Conservation (phyloP, 2,797 vertebrate species). For the Pseudochirops corinnae region DNA sequence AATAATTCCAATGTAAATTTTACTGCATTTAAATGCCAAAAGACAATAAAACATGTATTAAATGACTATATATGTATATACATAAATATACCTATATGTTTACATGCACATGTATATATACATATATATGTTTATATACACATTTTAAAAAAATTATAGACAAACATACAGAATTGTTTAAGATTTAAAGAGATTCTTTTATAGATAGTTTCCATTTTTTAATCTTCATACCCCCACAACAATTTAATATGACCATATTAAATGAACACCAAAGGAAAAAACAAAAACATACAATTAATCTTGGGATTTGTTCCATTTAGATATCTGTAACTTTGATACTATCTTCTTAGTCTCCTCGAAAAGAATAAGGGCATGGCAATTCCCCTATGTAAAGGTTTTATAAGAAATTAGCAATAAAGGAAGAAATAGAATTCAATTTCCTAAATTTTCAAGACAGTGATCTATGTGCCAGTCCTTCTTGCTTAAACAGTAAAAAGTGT, state of each 20-base stretch:
- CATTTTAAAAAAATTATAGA: not conserved
- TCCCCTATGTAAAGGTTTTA: slow-evolving; percentile 47
- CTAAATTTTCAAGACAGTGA: not conserved
- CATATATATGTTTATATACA: too few species aligned
- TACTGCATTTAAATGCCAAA: not conserved
- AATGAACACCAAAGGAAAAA: slow-evolving; percentile 17
- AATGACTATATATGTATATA: not conserved
- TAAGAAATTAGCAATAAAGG: not conserved
- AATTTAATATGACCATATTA: not conserved
- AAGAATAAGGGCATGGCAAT: slow-evolving; percentile 22
- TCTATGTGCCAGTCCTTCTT: not conserved
- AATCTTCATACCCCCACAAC: not conserved
- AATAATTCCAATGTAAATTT: not conserved
- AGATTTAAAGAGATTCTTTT: not conserved
- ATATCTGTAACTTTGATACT: slow-evolving; percentile 50
- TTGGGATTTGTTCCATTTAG: slow-evolving; percentile 2
- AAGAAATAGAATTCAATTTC: not conserved
- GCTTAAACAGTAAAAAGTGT: not conserved
- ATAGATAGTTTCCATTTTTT: not conserved
- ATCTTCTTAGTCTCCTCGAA: slow-evolving; percentile 36
- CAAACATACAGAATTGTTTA: not conserved
- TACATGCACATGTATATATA: too few species aligned
- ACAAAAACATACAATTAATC: slow-evolving; percentile 12
- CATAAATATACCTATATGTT: not conserved
- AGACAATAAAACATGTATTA: not conserved